Evolutionary conservation across 1,140 invertebrate species (phyloP).

Genomic region (Pteromalus puparum): DNA sequence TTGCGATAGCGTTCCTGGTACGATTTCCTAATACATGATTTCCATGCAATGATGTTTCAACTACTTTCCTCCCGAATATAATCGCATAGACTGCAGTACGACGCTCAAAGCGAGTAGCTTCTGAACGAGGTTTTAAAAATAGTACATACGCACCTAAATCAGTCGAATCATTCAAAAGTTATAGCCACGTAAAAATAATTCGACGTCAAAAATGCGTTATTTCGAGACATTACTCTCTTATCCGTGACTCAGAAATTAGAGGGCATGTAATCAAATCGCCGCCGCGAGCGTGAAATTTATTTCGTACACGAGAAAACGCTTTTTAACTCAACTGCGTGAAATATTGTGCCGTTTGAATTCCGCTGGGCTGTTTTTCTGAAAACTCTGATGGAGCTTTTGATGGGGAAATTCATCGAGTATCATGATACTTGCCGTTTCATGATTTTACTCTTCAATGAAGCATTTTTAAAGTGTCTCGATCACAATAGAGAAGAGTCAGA

Average conservation of each 20-base stretch:
- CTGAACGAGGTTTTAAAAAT: not conserved
- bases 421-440: too few species aligned
- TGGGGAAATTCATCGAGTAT: not conserved
- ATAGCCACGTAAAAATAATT: constrained; percentile 33
- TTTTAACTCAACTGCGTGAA: not conserved
- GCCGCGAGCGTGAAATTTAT: not conserved
- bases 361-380: not conserved
- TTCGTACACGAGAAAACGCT: not conserved
- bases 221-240: not conserved
- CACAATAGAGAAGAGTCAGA: too few species aligned
- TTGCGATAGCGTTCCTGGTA: not conserved
- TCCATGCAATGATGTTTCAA: too few species aligned
- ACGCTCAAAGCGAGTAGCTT: not conserved
- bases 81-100: too few species aligned
- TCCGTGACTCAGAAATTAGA: constrained; percentile 22
- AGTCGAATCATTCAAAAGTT: constrained; percentile 32
- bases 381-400: too few species aligned
- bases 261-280: not conserved
- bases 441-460: too few species aligned
- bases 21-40: too few species aligned
- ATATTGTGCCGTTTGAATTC: not conserved
- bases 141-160: not conserved
- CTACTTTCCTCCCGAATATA: too few species aligned
- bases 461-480: too few species aligned
- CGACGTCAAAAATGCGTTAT: constrained; percentile 14